Base-by-base conservation (phyloP, 1,140 invertebrate genomes). In the Hypsibius dujardini region DNA sequence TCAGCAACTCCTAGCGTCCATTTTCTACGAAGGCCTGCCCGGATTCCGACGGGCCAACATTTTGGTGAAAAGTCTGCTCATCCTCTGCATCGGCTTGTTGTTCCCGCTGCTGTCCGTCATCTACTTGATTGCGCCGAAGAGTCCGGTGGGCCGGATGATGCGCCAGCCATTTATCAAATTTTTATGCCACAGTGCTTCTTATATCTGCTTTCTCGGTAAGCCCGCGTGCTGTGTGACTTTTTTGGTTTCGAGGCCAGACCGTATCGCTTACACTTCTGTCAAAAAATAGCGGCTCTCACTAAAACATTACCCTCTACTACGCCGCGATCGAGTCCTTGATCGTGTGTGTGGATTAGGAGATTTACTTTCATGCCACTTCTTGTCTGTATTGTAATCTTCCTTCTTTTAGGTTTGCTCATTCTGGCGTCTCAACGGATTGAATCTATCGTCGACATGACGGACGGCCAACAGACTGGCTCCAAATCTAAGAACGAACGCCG, bases 131-230 rank as follows among this genome's bases (percentile, higher is more conserved):
- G 90, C 91, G 14, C 94, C 95, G 0, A 88, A 93, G 79, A 93
- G 90, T 56, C 84, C 85, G 70, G 84, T 90, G 72, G 93, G 93
- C 15, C 88, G 90, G 76, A 92, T 92, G 1, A 87, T 97, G 82
- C 84, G 92, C 70, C 95, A 95, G 79, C 95, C 95, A 2, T 97
- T 98, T 82, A 97, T 98, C 82, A 98, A 98, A 81, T 98, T 98
- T 81, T 90, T 98, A 72, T 97, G 93, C 78, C 91, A 97, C 81
- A 96, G 92, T 56, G 92, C 92, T 1, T 95, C 92, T 62, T 98
- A 97, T 80, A 92, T 95, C 76, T 93, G 90, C 73, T 98, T 98
- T 82, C 82, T 98, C 70, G 92, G 92, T 95, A 79, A 90, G 90
- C 87, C 62, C 60, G 12, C 67, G 42, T 69, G 46, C 15, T 28